Base-by-base conservation (phyloP, 2,888 invertebrate genomes). In the Agrypnus murinus region DNA sequence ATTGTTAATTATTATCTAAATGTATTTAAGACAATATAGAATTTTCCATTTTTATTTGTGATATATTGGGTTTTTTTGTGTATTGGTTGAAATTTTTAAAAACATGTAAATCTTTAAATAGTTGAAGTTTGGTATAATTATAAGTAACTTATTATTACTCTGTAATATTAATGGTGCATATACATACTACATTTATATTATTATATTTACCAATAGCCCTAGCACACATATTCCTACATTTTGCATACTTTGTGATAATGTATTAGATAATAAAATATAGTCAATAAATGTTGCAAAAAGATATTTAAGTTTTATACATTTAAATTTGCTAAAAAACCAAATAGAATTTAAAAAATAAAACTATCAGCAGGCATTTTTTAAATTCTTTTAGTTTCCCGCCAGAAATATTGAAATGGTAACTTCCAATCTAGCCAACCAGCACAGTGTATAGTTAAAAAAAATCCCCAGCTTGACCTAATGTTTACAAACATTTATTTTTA, bases 181-280 rank as follows among this genome's bases (percentile, higher is more conserved):
- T 25, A 25, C 5, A 25, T 25, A n/a, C n/a, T n/a, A n/a, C n/a
- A 25, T 25, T 25, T 25, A 25, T 50, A 48, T 48, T 50, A 48
- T 48, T 36, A 31, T 32, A 53, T 53, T 32, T 55, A 55, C 36
- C 36, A 36, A 55, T 55, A 55, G 50, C 10, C 55, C 7, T 48
- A 17, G 77, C 78, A 78, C 78, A 78, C 77, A 67, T 74, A 76
- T 75, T 75, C 75, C 57, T 65, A 65, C 65, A 77, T 77, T 75
- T 77, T 78, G 69, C 77, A 75, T 78, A 78, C 78, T 78, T 78
- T 78, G 78, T 78, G 78, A 78, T 78, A 78, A 75, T 69, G 63
- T 72, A 70, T 65, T 74, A 71, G 70, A 69, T 53, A 67, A 69
- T 69, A 69, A n/a, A n/a, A 64, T 64, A 62, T 32, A 55, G 38